These are phyloP conservation scores for Teleogryllus occipitalis DNA, from an alignment of 1,140 invertebrate genomes.

Conservation along the genomic window DNA sequence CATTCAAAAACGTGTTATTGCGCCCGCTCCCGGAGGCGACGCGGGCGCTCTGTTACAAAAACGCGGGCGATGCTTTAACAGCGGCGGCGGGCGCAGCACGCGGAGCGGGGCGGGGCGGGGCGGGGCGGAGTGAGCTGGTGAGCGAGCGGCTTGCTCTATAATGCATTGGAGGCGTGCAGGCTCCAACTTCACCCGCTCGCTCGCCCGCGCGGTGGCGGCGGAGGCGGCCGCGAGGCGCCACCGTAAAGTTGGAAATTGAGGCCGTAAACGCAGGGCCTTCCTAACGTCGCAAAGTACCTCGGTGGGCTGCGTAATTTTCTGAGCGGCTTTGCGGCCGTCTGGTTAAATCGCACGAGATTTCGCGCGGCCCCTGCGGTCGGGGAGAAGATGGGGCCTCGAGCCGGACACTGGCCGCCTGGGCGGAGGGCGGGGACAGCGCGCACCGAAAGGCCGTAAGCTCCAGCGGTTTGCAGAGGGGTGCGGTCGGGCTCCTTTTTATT, in stretches of 20 bases:
- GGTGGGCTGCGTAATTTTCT: not conserved
- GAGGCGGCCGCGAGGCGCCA: too few species aligned
- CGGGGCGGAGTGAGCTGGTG: too few species aligned
- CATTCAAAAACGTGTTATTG: not conserved
- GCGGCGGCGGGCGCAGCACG: too few species aligned
- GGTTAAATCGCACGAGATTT: not conserved
- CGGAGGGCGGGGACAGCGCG: too few species aligned
- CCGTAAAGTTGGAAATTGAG: constrained; percentile 4
- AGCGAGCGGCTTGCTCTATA: not conserved
- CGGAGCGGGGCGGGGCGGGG: too few species aligned
- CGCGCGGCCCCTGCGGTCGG: not conserved
- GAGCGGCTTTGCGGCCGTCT: not conserved
- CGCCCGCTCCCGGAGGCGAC: not conserved
- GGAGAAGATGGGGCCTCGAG: too few species aligned
- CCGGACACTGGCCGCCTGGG: too few species aligned
- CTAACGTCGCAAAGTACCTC: not conserved
- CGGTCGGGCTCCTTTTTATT: too few species aligned
- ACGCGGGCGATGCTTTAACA: not conserved
- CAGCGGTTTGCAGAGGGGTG: too few species aligned
- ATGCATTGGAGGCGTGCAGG: not conserved
- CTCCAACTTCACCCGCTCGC: too few species aligned
- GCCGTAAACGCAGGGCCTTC: not conserved
- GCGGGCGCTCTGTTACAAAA: not conserved
- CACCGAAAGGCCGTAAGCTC: too few species aligned
- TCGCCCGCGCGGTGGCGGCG: not conserved